Conservation (phyloP, 2,797 vertebrate genomes). For the Pristis pectinata region DNA sequence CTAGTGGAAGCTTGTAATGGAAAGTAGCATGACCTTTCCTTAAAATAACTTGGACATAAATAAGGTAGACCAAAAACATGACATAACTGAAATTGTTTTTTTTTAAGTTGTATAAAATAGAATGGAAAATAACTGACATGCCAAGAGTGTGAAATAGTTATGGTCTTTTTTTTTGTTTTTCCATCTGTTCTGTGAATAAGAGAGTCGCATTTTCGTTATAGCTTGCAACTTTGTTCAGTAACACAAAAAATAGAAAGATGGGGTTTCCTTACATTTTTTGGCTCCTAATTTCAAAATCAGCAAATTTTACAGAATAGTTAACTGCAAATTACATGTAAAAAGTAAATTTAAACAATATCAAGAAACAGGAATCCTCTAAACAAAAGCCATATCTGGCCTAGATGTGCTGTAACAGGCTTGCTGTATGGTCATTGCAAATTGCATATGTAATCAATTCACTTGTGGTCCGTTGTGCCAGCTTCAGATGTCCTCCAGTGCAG, state of each 20-base stretch:
- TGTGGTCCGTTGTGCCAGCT: too few relatives aligned
- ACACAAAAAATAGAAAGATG: background rate
- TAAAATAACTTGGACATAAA: constrained; percentile 19
- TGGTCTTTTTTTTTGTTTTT: background rate
- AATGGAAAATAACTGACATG: background rate
- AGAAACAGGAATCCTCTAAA: background rate
- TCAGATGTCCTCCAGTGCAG: too few relatives aligned
- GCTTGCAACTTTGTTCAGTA: background rate
- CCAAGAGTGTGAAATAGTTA: constrained; percentile 10
- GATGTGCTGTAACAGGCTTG: too few relatives aligned
- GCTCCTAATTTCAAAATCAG: background rate
- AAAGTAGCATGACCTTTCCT: background rate
- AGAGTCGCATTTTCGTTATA: background rate
- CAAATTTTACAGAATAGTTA: background rate
- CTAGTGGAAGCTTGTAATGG: constrained; percentile 1
- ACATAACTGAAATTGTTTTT: background rate
- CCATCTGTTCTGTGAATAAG: background rate
- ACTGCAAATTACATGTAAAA: background rate
- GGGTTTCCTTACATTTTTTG: background rate
- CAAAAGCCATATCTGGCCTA: background rate
- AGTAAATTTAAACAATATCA: background rate
- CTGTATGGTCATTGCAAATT: too few relatives aligned
- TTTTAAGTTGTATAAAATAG: background rate
- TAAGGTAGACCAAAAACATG: background rate
- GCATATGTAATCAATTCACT: too few relatives aligned